Base-by-base conservation (phyloP, 1,140 invertebrate species). In the Oryctes rhinoceros region DNA sequence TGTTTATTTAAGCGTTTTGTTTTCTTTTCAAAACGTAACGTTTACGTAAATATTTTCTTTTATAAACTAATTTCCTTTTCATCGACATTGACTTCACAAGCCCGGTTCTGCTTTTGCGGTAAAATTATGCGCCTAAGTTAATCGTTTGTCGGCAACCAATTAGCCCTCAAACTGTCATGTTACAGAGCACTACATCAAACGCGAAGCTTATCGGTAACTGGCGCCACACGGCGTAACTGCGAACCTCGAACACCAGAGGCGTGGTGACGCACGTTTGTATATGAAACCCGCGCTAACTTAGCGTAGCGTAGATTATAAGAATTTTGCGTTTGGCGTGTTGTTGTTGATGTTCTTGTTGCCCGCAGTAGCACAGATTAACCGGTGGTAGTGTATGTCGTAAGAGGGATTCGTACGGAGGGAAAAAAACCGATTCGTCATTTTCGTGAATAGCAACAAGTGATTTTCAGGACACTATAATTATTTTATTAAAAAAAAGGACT, bases 181-280 rank as follows among this genome's bases (percentile, higher is more conserved):
- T 76, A 24, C 47, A 76, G 75, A 20, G 39, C 39, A 47, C 75
- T 76, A 47, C 37, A 76, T 47, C 35, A 10, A 37, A 47, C 39
- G 0, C 37, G 37, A 5, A 20, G 18, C n/a, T 13, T 49, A 24
- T 24, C 75, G 75, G 15, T 49, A 76, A 47, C 75, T 76, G 20
- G 75, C 75, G 75, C 75, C 75, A 49, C 11, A 13, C 75, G 75
- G 75, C 47, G 18, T 15, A 15, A 15, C 35, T 1, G 13, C 11
- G 37, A 76, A 76, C 75, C 47, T 15, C 37, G 18, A 20, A 9
- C 15, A 24, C 75, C 47, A 44, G 75, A 76, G 75, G 75, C 75
- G 75, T 76, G 75, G 75, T 76, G 75, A 76, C 75, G 75, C 75
- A 76, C 35, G 75, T 76, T 76, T 48, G 75, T 76, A 48, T 76